Base-by-base conservation (phyloP, 2,888 invertebrate genomes). In the Drymonia ruficornis region DNA sequence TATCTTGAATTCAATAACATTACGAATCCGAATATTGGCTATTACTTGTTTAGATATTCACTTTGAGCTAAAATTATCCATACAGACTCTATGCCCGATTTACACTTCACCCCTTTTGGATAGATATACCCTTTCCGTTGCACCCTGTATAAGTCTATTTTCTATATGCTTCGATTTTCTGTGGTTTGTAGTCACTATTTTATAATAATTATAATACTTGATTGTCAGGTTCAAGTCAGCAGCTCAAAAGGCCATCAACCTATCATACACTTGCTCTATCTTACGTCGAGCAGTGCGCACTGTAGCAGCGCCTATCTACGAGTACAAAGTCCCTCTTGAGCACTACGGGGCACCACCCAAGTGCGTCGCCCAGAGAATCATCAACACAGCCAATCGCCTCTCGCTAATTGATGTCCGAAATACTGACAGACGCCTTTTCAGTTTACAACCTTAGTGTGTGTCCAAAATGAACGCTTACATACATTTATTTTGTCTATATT, bases 301-400 rank as follows among this genome's bases (percentile, higher is more conserved):
- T 0, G 73, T 89, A 6, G 65, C 77, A 0, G 59, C 67, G 0
- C 61, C 78, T 0, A 42, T 53, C 0, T 86, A 80, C 54, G 82
- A 87, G 16, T 90, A 86, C 51, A 85, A 79, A 45, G 70, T 80
- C 0, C 82, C 82, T 0, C 53, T 84, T 11, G 79, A 84, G 19
- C 77, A 78, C 2, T 89, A 83, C 44, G 76, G 80, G 0, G 46
- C 40, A 1, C 70, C 77, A 0, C 87, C 89, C 0, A 55, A 70
- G 3, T 76, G 64, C 54, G 78, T 86, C 0, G 83, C 84, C 0
- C 81, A 84, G 52, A 82, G 59, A 50, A 66, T 88, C 5, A 64
- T 80, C 0, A 63, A 58, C 13, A 82, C 81, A 1, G 76, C 74
- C 6, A 72, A 68, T 18, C 72, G 78, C 40, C 53, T 78, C 0